phyloP scores from a whole-genome alignment of 2,113 vertebrate species.

The Dunckerocampus dactyliophorus region DNA sequence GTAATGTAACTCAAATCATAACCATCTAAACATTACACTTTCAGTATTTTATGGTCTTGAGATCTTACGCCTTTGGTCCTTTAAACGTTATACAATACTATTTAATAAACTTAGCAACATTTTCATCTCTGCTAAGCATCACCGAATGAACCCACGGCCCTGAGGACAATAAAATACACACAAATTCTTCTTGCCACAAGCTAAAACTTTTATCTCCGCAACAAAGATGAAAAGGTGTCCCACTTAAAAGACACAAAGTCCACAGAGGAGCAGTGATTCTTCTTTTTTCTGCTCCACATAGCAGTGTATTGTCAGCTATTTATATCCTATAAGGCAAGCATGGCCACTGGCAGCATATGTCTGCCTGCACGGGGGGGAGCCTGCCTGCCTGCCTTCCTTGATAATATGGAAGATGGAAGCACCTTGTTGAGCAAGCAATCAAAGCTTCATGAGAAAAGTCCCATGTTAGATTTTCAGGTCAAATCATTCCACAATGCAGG shows the following conservation, averaged over 20 bases:
- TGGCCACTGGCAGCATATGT: slow-evolving; percentile 65
- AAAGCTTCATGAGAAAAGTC: too few species aligned
- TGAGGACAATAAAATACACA: neutral
- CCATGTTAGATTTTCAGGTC: neutral
- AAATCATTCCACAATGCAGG: neutral
- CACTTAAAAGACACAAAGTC: slow-evolving; percentile 49
- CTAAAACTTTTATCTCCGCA: slow-evolving; percentile 23
- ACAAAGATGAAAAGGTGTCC: slow-evolving; percentile 47
- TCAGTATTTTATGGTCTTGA: too few species aligned
- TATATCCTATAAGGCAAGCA: slow-evolving; percentile 60
- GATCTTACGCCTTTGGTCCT: too few species aligned
- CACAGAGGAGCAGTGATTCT: slow-evolving; percentile 38
- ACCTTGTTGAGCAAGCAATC: neutral
- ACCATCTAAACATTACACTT: too few species aligned
- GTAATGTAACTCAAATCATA: too few species aligned
- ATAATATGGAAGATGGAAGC: neutral
- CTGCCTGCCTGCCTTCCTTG: slow-evolving; percentile 11
- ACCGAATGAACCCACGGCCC: slow-evolving; percentile 23
- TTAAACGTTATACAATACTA: too few species aligned
- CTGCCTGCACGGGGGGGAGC: slow-evolving; percentile 47
- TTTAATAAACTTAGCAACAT: too few species aligned
- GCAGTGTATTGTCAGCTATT: slow-evolving; percentile 71
- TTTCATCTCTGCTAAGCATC: too few species aligned
- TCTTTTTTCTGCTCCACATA: slow-evolving; percentile 69
- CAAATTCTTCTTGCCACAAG: slow-evolving; percentile 23